Conservation (phyloP, 2,113 vertebrate species). For the Psittacus erithacus region DNA sequence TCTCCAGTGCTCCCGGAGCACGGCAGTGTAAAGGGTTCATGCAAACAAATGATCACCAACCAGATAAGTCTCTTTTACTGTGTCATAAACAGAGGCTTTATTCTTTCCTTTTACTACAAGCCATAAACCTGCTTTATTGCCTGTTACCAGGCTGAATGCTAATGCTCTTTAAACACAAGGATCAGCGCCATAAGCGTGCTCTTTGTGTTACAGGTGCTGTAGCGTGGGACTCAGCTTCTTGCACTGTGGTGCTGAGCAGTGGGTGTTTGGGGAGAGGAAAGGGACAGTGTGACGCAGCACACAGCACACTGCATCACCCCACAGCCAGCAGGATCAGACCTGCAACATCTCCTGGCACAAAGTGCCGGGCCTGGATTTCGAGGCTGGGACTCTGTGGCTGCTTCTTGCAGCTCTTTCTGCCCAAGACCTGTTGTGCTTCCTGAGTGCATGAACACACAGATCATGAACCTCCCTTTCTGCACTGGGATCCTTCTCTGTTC, state of each 20-base stretch:
- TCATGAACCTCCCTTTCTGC: too few species aligned
- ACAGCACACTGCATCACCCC: neutral
- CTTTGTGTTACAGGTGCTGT: accelerated
- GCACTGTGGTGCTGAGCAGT: accelerated
- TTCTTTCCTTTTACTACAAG: neutral
- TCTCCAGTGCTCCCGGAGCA: neutral
- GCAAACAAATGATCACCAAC: neutral
- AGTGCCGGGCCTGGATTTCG: accelerated
- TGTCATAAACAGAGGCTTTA: slow-evolving; percentile 1
- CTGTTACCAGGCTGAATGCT: neutral
- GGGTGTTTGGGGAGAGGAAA: too few species aligned
- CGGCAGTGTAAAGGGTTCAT: neutral
- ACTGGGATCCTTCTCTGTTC: neutral
- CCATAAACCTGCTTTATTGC: slow-evolving; percentile 14
- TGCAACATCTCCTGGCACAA: accelerated
- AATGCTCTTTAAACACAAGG: neutral
- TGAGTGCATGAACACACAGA: accelerated
- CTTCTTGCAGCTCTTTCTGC: neutral
- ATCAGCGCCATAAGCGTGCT: neutral
- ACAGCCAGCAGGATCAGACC: accelerated
- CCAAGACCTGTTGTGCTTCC: neutral
- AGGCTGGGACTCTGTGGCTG: neutral
- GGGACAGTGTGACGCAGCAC: neutral
- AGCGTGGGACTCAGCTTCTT: neutral
- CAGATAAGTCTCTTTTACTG: neutral